Evolutionary conservation across 2,797 vertebrate genomes (phyloP), one percentile per base, ranked within the genome.

Genomic region (Threskiornis aethiopicus): DNA sequence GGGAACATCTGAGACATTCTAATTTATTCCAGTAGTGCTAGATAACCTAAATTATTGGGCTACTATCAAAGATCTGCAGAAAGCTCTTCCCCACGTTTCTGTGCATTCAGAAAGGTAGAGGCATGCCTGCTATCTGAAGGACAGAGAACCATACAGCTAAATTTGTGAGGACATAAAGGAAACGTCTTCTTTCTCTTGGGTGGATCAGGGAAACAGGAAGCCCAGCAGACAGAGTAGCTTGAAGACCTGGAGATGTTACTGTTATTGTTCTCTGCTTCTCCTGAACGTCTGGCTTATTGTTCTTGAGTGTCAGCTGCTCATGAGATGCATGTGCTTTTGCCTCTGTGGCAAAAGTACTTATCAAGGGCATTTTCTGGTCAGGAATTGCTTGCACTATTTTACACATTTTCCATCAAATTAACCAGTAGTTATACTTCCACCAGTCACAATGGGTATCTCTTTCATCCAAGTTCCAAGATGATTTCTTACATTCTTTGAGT

Each of bases 211-310:
- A 52, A 82, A 82, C 1, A 7, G 17, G 17, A 92, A 75, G 37
- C 12, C 0, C 0, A 66, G 8, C 20, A 54, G 52, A 15, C 0
- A 57, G 17, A 71, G 11, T 3, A 66, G 17, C 25, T 61, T 59
- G 37, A 69, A 90, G 37, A 39, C 19, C 13, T 41, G 26, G 44
- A 62, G 18, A 28, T 85, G 5, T 6, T 55, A 6, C 16, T 37
- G 15, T n/a, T 61, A 29, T 0, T 90, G 16, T 11, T 39, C 35
- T 57, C 39, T 82, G 25, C 46, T 75, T 65, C 41, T 79, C 19
- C n/a, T 65, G 28, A 91, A 33, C 59, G 17, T 47, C 24, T 70
- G 35, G 13, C 6, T 65, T 46, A 49, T 33, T 84, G 11, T 12
- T 86, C 55, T 29, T 83, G 64, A 64, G 5, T 47, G 17, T 25